A percentile compares a stretch with the other conserved stretches of the same genome.
Conservation (phyloP, 2,888 invertebrate genomes). For the Noctua comes region DNA sequence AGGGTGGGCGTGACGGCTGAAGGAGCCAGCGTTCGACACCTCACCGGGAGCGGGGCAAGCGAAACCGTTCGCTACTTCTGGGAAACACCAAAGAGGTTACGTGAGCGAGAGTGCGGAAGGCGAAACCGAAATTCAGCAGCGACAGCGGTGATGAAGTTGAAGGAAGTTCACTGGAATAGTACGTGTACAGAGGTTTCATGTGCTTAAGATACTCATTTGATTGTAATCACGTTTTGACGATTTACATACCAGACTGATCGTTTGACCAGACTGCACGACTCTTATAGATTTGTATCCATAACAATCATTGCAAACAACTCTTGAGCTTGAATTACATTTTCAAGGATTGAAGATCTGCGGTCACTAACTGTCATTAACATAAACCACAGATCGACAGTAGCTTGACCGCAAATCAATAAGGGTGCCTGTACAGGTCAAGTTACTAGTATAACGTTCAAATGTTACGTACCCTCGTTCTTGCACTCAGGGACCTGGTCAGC, state of each 20-base stretch:
- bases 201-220: conserved; percentile 22
- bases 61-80: conserved; percentile 98
- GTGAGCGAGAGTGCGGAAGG: conserved; percentile 79
- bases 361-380: conserved; percentile 37
- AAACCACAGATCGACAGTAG: conserved; percentile 34
- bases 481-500: conserved; percentile 98
- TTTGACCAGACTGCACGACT: conserved; percentile 25
- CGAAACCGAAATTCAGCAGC: conserved; percentile 76
- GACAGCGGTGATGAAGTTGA: conserved; percentile 69
- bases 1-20: conserved; percentile 98
- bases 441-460: not conserved
- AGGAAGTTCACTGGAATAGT: conserved; percentile 70
- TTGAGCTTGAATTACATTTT: conserved; percentile 54
- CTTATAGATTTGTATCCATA: conserved; percentile 23
- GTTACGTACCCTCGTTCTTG: conserved; percentile 94
- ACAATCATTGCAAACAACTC: conserved; percentile 45
- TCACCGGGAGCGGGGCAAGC: conserved; percentile 95
- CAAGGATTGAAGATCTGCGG: conserved; percentile 56
- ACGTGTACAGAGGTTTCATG: conserved; percentile 43
- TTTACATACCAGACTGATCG: conserved; percentile 1
- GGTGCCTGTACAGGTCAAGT: conserved; percentile 47
- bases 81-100: conserved; percentile 82
- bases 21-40: conserved; percentile 95
- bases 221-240: conserved; percentile 2
- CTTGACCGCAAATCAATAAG: conserved; percentile 34